Base-by-base conservation (phyloP, 2,888 invertebrate genomes). In the Pterostichus niger region DNA sequence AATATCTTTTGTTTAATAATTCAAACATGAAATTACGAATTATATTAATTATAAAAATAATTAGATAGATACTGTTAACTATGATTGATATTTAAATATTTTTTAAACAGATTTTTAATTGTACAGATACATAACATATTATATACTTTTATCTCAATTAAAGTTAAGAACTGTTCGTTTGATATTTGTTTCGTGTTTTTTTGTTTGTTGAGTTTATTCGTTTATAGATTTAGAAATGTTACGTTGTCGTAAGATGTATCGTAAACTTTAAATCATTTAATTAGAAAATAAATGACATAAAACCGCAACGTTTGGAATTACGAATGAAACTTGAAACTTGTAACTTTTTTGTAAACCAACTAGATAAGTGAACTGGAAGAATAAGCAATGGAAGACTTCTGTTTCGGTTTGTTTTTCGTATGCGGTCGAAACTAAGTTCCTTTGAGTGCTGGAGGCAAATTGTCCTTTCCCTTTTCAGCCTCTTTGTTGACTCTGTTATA, bases 321-420 rank as follows among this genome's bases (percentile, higher is more conserved):
- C 24, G 59, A 77, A 24, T 44, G 78, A 49, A 79, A 64, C 46
- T 64, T 44, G 78, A 49, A 79, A 64, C 46, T 64, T 80, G 33
- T 15, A 80, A 64, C 61, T 49, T 80, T 80, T 80, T 80, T 78
- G 44, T 59, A 24, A 17, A 15, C 33, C 68, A 80, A 80, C 68
- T 80, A 80, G n/a, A 13, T 56, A 44, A 78, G 59, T 33, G 40
- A 78, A 68, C 35, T 11, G 64, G 52, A 80, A 68, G 80, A 81
- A 71, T 71, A 81, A 73, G 73, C 81, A 81, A 81, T 81, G 81
- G 81, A 81, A 54, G 54, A 80, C 68, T 80, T 64, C 68, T 68
- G 80, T 80, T 56, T 64, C 40, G 49, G 31, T 68, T 46, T 81
- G 68, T 71, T 81, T 81, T 81, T 54, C 81, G 31, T 46, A 11